phyloP scores from a whole-genome alignment of 92 coral and sea anemone genomes.

The Palythoa grandiflora region DNA sequence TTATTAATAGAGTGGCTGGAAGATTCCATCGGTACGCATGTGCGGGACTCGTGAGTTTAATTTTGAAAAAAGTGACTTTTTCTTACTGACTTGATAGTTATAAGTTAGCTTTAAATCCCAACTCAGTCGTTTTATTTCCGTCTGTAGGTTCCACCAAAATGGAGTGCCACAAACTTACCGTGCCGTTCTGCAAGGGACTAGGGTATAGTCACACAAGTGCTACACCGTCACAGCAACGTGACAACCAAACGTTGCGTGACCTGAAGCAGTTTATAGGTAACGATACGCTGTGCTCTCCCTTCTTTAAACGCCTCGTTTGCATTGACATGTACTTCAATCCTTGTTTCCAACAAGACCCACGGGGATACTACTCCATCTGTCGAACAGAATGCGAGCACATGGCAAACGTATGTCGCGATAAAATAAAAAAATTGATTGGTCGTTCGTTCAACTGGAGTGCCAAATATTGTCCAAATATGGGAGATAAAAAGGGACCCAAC shows the following conservation, averaged over 20 bases:
- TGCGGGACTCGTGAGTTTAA: no score
- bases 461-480: slow-evolving; percentile 27
- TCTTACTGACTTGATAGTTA: neutral
- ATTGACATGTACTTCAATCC: neutral
- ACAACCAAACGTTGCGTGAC: neutral
- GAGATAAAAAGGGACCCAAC: slow-evolving; percentile 27
- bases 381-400: slow-evolving; percentile 27
- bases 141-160: neutral
- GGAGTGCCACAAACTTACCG: slow-evolving; percentile 16
- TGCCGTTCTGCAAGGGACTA: slow-evolving; percentile 27
- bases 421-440: neutral
- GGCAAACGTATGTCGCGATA: slow-evolving; percentile 22
- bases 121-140: neutral
- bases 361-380: slow-evolving; percentile 31
- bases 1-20: no score
- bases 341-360: slow-evolving; percentile 18
- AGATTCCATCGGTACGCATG: no score
- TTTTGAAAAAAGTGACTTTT: no score
- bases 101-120: no score
- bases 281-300: neutral
- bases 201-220: slow-evolving; percentile 37
- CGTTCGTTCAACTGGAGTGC: slow-evolving; percentile 16
- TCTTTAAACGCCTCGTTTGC: slow-evolving; percentile 12
- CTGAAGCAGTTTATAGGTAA: slow-evolving; percentile 23
- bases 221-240: slow-evolving; percentile 6